These are phyloP conservation scores for Hormiphora californensis DNA, from an alignment of 37 sponge, comb jelly and placozoan genomes.

Conservation along the genomic window DNA sequence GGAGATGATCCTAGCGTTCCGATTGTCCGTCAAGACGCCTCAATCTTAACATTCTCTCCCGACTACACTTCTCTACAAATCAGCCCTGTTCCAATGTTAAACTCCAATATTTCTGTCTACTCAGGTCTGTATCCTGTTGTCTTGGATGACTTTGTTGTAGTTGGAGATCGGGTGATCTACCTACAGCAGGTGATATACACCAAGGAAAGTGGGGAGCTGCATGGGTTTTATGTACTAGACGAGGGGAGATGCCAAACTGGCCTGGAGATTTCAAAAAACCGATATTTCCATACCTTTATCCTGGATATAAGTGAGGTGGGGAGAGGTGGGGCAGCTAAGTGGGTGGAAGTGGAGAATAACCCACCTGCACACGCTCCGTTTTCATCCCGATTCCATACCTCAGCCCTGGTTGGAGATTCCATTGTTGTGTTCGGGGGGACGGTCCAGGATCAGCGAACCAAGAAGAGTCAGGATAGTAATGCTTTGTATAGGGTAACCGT, in stretches of 20 bases:
- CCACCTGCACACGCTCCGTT: not conserved
- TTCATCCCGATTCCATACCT: not conserved
- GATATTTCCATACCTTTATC: slow-evolving; percentile 18
- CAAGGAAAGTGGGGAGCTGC: not conserved
- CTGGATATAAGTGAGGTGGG: not conserved
- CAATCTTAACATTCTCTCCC: not conserved
- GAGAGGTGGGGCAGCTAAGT: not conserved
- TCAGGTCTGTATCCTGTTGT: slow-evolving; percentile 4
- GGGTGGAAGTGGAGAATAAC: slow-evolving; percentile 11
- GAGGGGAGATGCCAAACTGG: not conserved
- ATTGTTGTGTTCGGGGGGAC: slow-evolving; percentile 19
- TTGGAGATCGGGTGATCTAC: not conserved
- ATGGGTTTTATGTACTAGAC: not conserved
- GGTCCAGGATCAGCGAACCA: slow-evolving; percentile 2
- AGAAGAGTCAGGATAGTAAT: not conserved
- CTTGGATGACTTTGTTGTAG: not conserved
- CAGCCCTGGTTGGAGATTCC: not conserved
- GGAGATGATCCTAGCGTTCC: not conserved
- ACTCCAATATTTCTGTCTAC: not conserved
- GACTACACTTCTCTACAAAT: not conserved
- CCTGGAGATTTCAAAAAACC: not conserved
- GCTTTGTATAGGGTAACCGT: not conserved
- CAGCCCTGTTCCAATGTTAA: not conserved
- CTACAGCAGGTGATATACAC: not conserved
- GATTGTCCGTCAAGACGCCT: not conserved